phyloP scores from a whole-genome alignment of 2,113 vertebrate species.

The Steatornis caripensis region DNA sequence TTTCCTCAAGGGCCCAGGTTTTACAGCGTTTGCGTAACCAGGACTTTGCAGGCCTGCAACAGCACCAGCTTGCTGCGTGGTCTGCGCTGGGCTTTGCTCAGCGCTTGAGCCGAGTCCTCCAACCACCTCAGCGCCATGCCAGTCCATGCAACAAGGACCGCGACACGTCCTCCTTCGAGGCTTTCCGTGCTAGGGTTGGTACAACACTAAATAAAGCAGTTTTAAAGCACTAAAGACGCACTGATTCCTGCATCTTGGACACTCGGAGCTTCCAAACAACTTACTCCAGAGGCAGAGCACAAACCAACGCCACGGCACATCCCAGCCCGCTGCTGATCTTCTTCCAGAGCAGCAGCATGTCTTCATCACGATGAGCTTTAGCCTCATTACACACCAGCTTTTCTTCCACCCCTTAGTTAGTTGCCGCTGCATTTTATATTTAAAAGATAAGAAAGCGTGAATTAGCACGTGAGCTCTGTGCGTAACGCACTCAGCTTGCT shows the following conservation, averaged over 20 bases:
- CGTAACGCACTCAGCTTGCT: background rate
- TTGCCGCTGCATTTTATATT: background rate
- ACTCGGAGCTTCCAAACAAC: background rate
- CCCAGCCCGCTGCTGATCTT: background rate
- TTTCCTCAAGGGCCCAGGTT: background rate
- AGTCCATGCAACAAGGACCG: background rate
- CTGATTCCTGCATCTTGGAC: background rate
- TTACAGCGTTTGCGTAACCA: background rate
- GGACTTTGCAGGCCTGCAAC: background rate
- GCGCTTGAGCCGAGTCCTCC: background rate
- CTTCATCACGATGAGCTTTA: background rate
- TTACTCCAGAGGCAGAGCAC: background rate
- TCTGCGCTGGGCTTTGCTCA: background rate
- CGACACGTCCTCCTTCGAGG: fast-evolving
- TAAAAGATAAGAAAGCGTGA: background rate
- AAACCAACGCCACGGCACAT: fast-evolving
- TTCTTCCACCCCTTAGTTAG: background rate
- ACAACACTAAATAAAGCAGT: background rate
- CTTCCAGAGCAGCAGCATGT: background rate
- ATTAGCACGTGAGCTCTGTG: background rate
- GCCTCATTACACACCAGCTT: background rate
- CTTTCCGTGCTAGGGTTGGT: fast-evolving
- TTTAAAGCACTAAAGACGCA: background rate
- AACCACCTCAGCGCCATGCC: background rate
- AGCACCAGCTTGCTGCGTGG: no score